Percentiles rank a stretch among this genome's conserved stretches.
phyloP scores from a whole-genome alignment of 2,797 vertebrate species.

The Clarias pachynema region DNA sequence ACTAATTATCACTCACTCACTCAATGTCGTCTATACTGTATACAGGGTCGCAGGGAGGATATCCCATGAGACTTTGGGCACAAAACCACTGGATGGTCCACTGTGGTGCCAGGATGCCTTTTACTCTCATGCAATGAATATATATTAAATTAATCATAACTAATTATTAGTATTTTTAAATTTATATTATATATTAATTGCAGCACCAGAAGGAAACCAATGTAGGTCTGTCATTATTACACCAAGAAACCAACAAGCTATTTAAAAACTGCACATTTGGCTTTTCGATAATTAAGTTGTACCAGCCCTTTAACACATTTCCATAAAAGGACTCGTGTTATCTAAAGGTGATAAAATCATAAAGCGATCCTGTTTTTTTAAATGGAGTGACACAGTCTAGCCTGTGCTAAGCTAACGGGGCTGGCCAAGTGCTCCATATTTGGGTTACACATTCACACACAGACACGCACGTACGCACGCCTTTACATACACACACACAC shows the following conservation, averaged over 20 bases:
- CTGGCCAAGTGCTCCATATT: slow-evolving; percentile 91
- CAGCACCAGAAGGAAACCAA: background rate
- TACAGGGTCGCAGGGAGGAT: no score
- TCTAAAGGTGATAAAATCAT: background rate
- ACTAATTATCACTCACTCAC: no score
- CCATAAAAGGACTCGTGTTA: background rate
- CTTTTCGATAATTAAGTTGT: background rate
- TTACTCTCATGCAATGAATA: background rate
- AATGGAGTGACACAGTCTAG: slow-evolving; percentile 61
- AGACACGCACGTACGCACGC: slow-evolving; percentile 61
- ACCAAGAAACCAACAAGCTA: background rate
- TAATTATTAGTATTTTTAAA: background rate
- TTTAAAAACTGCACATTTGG: background rate
- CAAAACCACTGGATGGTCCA: no score
- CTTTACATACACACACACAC: slow-evolving; percentile 71
- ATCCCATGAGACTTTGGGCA: no score
- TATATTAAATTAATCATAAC: background rate
- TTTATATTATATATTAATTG: background rate
- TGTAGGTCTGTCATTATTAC: background rate
- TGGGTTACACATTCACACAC: slow-evolving; percentile 85
- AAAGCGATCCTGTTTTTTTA: slow-evolving; percentile 56
- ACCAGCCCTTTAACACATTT: background rate
- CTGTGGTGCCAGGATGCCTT: background rate
- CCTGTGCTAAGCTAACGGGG: slow-evolving; percentile 81
- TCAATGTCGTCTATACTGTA: no score